These are phyloP conservation scores for Solenodon paradoxus DNA, from an alignment of 2,113 vertebrate genomes.

Conservation along the genomic window DNA sequence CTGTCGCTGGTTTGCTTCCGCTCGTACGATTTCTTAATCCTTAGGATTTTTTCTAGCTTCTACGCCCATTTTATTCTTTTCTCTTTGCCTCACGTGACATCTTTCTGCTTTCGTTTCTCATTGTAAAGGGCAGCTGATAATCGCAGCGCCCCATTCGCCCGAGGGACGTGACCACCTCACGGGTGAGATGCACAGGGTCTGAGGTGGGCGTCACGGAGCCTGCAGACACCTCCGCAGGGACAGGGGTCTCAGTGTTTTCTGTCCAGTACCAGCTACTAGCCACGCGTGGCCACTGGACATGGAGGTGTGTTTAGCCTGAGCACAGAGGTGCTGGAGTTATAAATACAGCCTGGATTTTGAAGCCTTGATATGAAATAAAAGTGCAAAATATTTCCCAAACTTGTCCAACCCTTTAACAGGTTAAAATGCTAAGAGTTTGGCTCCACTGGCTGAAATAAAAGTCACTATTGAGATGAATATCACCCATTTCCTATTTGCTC, in stretches of 20 bases:
- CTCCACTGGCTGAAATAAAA: constrained; percentile 3
- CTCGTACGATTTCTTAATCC: not conserved
- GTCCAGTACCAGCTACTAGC: not conserved
- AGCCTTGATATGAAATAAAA: not conserved
- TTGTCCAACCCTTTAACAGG: too few relatives aligned
- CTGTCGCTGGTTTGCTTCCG: not conserved
- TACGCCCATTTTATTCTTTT: not conserved
- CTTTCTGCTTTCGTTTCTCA: not conserved
- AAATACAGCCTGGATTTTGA: not conserved
- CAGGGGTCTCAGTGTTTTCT: too few relatives aligned
- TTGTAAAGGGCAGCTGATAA: not conserved
- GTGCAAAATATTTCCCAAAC: not conserved
- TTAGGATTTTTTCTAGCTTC: not conserved
- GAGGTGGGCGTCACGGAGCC: too few relatives aligned
- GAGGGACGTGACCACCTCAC: too few relatives aligned
- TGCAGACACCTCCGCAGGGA: too few relatives aligned
- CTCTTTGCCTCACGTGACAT: not conserved
- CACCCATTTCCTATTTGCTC: not conserved
- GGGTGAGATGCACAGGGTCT: too few relatives aligned
- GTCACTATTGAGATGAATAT: constrained; percentile 5
- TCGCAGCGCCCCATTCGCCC: too few relatives aligned
- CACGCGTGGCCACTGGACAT: not conserved
- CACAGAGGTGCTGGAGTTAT: not conserved
- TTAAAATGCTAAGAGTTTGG: not conserved
- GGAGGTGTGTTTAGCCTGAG: not conserved